These are phyloP conservation scores for Zaprionus camerounensis DNA, from an alignment of 1,140 invertebrate genomes.

Conservation along the genomic window DNA sequence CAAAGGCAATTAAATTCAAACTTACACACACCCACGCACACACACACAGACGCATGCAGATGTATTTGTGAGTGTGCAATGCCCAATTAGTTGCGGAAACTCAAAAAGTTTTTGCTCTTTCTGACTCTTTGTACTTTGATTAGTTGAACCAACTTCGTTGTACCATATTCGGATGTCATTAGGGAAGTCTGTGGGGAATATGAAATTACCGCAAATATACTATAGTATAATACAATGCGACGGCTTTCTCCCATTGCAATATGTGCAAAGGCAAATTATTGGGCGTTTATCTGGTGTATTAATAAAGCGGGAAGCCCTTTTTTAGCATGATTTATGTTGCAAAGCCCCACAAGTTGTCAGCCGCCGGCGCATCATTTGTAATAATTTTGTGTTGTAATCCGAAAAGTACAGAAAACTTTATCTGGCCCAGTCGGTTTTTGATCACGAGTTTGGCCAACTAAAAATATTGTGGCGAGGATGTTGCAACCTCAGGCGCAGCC, in stretches of 20 bases:
- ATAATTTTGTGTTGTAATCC: constrained; percentile 74
- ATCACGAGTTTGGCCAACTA: constrained; percentile 13
- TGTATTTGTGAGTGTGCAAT: not conserved
- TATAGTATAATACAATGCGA: constrained; percentile 1
- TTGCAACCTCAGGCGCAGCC: constrained; percentile 34
- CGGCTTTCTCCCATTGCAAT: constrained; percentile 17
- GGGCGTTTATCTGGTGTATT: constrained; percentile 71
- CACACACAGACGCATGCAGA: not conserved
- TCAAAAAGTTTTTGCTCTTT: constrained; percentile 27
- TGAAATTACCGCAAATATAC: constrained; percentile 8
- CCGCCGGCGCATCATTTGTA: constrained; percentile 72
- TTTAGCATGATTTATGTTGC: constrained; percentile 67
- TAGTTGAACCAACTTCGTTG: constrained; percentile 24
- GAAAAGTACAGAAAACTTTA: constrained; percentile 60
- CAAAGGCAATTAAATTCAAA: constrained; percentile 55
- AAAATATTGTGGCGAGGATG: constrained; percentile 16
- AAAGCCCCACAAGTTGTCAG: constrained; percentile 40
- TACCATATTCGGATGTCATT: not conserved
- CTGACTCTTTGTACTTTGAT: constrained; percentile 34
- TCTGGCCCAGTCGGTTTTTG: constrained; percentile 30
- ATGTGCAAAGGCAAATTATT: constrained; percentile 59
- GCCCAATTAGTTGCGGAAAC: constrained; percentile 43
- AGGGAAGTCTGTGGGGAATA: not conserved
- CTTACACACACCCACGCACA: not conserved
- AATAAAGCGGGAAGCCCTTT: constrained; percentile 39